Percentiles rank a stretch among this genome's conserved stretches.
phyloP scores from a whole-genome alignment of 2,113 vertebrate species.

The Hepsetus odoe region DNA sequence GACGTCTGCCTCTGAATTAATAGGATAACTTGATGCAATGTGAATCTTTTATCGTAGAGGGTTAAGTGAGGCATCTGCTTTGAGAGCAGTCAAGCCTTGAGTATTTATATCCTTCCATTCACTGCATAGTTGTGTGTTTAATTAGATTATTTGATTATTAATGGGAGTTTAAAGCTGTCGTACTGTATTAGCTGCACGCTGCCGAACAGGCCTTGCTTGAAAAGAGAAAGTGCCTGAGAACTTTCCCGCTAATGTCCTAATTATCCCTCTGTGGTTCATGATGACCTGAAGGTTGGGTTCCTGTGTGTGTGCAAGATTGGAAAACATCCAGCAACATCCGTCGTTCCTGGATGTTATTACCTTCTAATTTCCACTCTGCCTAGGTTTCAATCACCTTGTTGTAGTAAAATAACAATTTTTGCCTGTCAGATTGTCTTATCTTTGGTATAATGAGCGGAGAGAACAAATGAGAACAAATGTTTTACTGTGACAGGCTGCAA shows the following conservation, averaged over 20 bases:
- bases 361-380: too few species aligned
- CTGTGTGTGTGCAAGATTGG: neutral
- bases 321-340: neutral
- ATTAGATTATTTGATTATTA: slow-evolving; percentile 48
- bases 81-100: slow-evolving; percentile 26
- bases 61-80: slow-evolving; percentile 16
- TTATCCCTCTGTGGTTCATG: slow-evolving; percentile 22
- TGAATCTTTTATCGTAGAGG: slow-evolving; percentile 31
- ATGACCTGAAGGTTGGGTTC: neutral
- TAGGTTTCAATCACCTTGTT: too few species aligned
- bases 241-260: slow-evolving; percentile 4
- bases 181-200: slow-evolving; percentile 22
- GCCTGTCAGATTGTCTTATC: too few species aligned
- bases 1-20: slow-evolving; percentile 20
- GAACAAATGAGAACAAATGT: too few species aligned
- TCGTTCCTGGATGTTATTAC: too few species aligned
- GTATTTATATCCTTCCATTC: slow-evolving; percentile 27
- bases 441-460: too few species aligned
- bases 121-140: slow-evolving; percentile 38
- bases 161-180: slow-evolving; percentile 41
- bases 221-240: slow-evolving; percentile 5
- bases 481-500: too few species aligned
- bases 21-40: slow-evolving; percentile 33
- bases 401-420: too few species aligned
- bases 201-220: neutral